Evolutionary conservation across 2,797 vertebrate genomes (phyloP).

Genomic region (Cirrhinus molitorella): DNA sequence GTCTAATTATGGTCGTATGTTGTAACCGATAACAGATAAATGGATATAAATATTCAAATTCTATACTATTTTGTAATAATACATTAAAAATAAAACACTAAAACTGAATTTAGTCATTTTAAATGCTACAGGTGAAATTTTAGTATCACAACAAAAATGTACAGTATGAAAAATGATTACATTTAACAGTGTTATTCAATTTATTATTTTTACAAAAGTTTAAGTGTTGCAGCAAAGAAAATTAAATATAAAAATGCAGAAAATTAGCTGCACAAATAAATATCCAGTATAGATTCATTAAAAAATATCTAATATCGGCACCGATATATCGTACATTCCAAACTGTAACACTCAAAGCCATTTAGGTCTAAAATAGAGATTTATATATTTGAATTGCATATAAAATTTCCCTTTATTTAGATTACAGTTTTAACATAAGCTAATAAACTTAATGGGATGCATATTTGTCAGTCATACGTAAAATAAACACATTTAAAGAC

Average conservation of each 20-base stretch:
- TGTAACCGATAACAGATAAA: background rate
- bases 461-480: background rate
- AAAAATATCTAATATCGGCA: background rate
- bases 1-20: background rate
- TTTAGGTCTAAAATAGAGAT: background rate
- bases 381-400: background rate
- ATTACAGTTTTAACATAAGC: background rate
- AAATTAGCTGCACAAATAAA: background rate
- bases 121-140: background rate
- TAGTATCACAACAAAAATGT: background rate
- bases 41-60: background rate
- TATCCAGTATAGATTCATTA: background rate
- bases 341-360: background rate
- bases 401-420: background rate
- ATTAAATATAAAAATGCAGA: background rate
- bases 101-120: background rate
- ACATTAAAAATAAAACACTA: background rate
- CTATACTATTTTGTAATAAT: background rate
- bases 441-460: background rate
- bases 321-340: background rate
- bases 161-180: background rate
- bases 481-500: too few species aligned
- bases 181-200: background rate
- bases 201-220: background rate
- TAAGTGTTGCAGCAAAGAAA: background rate